Percentiles rank a stretch among this genome's conserved stretches.
Conservation (phyloP, 2,888 invertebrate species). For the Tachina fera region DNA sequence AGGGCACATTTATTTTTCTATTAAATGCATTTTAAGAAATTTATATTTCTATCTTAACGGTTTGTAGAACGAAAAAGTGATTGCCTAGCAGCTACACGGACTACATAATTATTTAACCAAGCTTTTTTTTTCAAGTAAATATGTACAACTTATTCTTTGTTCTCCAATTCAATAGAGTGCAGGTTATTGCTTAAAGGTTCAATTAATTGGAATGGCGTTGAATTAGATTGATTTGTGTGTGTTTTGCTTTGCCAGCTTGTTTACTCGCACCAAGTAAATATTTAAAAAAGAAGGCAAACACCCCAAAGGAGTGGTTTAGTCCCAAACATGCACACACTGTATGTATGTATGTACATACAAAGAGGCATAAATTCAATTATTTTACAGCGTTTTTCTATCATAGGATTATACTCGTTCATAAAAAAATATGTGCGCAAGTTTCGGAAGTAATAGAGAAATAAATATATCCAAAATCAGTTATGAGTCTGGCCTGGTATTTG, state of each 20-base stretch:
- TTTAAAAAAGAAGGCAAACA: slow-evolving; percentile 42
- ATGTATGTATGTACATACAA: background rate
- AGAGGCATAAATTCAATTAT: background rate
- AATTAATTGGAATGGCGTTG: slow-evolving; percentile 16
- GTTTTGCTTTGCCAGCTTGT: slow-evolving; percentile 28
- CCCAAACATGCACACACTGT: background rate
- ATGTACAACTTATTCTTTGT: slow-evolving; percentile 11
- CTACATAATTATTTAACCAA: slow-evolving; percentile 4
- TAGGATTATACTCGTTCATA: background rate
- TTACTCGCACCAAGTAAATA: slow-evolving; percentile 34
- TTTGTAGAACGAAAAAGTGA: slow-evolving; percentile 63
- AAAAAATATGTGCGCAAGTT: background rate
- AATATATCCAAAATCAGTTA: slow-evolving; percentile 29
- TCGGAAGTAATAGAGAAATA: slow-evolving; percentile 45
- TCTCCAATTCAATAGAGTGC: slow-evolving; percentile 11
- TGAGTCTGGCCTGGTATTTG: slow-evolving; percentile 5
- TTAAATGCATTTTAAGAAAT: background rate
- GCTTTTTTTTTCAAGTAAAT: background rate
- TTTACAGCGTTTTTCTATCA: background rate
- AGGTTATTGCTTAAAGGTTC: background rate
- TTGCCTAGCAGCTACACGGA: slow-evolving; percentile 17
- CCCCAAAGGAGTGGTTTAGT: slow-evolving; percentile 61
- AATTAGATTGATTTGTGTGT: slow-evolving; percentile 42
- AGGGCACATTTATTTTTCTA: too few species aligned
- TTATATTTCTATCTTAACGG: slow-evolving; percentile 20